These are phyloP conservation scores for Patella ulyssiponensis DNA, from an alignment of 2,888 invertebrate genomes.

Conservation along the genomic window DNA sequence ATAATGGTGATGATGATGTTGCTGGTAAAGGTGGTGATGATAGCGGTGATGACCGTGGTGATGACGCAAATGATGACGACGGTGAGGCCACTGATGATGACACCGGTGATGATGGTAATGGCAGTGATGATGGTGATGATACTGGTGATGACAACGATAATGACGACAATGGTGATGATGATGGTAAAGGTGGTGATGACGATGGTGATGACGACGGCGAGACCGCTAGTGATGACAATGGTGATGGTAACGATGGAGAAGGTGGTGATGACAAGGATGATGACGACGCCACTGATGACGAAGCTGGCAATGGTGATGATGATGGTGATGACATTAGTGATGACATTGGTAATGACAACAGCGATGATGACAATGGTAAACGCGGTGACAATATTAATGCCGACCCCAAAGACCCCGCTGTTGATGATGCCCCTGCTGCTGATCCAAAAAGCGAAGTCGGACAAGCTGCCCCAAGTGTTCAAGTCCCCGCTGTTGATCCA, in stretches of 20 bases:
- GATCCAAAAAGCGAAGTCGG: no score
- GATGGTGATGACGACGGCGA: not conserved
- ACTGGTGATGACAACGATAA: not conserved
- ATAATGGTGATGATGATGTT: not conserved
- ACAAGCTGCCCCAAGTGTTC: no score
- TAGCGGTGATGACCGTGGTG: not conserved
- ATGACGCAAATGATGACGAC: not conserved
- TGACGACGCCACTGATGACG: not conserved
- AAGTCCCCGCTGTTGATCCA: no score
- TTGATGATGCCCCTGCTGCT: no score
- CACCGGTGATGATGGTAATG: not conserved
- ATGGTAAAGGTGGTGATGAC: not conserved
- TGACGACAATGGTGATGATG: not conserved
- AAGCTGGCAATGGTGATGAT: not conserved
- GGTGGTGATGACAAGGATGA: not conserved
- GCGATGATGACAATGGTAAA: not conserved
- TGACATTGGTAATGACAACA: not conserved
- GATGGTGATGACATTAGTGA: conserved; percentile 17
- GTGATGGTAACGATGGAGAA: not conserved
- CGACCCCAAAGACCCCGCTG: no score
- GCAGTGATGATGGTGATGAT: not conserved
- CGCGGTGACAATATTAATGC: no score
- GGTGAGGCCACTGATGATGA: not conserved
- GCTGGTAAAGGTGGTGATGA: not conserved
- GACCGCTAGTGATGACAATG: not conserved